Evolutionary conservation across 30 jellyfish, hydroid and myxozoan species (phyloP).

Genomic region (Pseudorhiza aurosa): DNA sequence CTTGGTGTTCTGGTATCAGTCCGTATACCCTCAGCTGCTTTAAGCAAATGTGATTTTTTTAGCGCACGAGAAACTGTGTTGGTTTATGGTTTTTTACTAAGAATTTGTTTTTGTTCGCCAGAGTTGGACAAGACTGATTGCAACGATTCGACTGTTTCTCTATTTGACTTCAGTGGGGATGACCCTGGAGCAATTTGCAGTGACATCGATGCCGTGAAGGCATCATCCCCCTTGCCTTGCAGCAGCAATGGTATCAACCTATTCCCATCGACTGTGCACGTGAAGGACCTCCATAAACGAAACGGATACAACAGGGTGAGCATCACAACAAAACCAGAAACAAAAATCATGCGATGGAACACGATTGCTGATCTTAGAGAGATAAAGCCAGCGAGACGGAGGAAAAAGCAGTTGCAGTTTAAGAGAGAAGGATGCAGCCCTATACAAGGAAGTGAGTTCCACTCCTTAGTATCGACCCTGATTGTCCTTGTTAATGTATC

Average conservation of each 20-base stretch:
- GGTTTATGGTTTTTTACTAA: no score
- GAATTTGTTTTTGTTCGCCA: background rate
- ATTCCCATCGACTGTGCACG: conserved; percentile 27
- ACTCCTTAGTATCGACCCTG: no score
- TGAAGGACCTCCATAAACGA: background rate
- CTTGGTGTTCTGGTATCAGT: no score
- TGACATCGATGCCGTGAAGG: conserved; percentile 18
- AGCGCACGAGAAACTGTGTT: no score
- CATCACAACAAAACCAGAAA: conserved; percentile 29
- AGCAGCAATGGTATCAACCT: background rate
- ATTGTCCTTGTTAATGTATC: no score
- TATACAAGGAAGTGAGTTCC: no score
- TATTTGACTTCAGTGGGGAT: conserved; percentile 4
- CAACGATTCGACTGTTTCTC: conserved; percentile 3
- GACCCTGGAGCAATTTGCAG: conserved; percentile 30
- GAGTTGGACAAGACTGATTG: background rate
- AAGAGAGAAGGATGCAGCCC: background rate
- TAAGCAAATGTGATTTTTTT: no score
- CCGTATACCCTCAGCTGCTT: no score
- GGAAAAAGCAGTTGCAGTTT: background rate
- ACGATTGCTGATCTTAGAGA: conserved; percentile 36
- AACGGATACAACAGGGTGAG: conserved; percentile 31
- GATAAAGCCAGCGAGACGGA: background rate
- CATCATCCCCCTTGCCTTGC: background rate
- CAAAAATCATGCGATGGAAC: conserved; percentile 28